Conservation (phyloP, 2,888 invertebrate genomes). For the Lycaena phlaeas region DNA sequence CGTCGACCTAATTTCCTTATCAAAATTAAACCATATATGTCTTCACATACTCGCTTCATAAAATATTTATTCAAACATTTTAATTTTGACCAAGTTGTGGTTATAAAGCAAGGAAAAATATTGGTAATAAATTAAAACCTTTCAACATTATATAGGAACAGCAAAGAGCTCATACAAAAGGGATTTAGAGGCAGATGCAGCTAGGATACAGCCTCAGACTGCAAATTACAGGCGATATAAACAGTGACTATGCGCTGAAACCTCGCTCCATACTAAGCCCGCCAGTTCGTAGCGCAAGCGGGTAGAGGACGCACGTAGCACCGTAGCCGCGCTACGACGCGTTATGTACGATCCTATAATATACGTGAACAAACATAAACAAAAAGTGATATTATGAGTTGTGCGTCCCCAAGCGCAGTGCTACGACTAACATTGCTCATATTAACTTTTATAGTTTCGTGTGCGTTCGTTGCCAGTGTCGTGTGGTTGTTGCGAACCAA, state of each 20-base stretch:
- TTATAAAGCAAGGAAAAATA: no score
- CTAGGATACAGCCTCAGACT: slow-evolving; percentile 57
- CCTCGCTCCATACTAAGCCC: slow-evolving; percentile 29
- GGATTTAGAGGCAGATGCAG: slow-evolving; percentile 63
- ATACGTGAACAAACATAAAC: slow-evolving; percentile 56
- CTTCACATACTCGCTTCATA: no score
- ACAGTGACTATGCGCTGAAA: slow-evolving; percentile 43
- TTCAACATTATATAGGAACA: slow-evolving; percentile 15
- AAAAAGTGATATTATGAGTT: slow-evolving; percentile 73
- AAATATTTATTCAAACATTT: no score
- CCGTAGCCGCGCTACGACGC: slow-evolving; percentile 35
- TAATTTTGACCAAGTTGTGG: no score
- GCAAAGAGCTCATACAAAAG: slow-evolving; percentile 57
- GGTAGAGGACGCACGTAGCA: slow-evolving; percentile 50
- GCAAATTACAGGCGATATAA: slow-evolving; percentile 61
- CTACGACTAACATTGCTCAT: slow-evolving; percentile 60
- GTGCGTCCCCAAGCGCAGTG: slow-evolving; percentile 57
- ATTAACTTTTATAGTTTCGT: slow-evolving; percentile 60
- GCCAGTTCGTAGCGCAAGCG: slow-evolving; percentile 51
- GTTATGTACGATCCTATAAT: slow-evolving; percentile 53
- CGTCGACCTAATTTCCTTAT: slow-evolving; percentile 35
- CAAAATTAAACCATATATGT: slow-evolving; percentile 13
- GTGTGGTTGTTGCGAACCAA: slow-evolving; percentile 61
- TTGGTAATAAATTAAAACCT: slow-evolving; percentile 6
- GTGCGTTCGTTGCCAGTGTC: slow-evolving; percentile 60